Evolutionary conservation across 2,113 vertebrate genomes (phyloP).

Genomic region (Colaptes auratus): DNA sequence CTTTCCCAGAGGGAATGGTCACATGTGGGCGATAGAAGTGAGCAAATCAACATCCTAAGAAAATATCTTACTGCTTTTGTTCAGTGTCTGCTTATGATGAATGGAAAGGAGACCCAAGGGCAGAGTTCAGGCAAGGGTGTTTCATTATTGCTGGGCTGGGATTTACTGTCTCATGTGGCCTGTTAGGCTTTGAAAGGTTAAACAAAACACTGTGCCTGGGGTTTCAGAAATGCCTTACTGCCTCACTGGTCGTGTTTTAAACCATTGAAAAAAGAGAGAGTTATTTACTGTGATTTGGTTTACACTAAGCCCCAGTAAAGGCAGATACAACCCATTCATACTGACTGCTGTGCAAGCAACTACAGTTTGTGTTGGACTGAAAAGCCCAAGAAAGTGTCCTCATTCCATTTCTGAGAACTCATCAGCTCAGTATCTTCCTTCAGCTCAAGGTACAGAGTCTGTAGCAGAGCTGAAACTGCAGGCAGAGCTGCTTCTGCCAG

Average conservation of each 20-base stretch:
- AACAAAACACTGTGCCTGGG: not conserved
- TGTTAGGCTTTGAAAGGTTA: not conserved
- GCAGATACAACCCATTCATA: not conserved
- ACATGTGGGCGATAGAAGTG: not conserved
- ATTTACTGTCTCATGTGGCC: not conserved
- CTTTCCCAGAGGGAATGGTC: not conserved
- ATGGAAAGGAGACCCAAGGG: not conserved
- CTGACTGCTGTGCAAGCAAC: not conserved
- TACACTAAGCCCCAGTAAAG: not conserved
- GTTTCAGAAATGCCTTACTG: not conserved
- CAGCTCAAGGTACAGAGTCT: not conserved
- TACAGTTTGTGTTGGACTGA: not conserved
- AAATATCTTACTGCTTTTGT: not conserved
- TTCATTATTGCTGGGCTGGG: not conserved
- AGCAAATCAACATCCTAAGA: not conserved
- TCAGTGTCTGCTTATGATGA: not conserved
- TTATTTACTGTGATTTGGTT: not conserved
- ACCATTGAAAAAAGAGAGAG: not conserved
- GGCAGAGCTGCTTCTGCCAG: not conserved
- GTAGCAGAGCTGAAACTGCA: not conserved
- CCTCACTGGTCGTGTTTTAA: not conserved
- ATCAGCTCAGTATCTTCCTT: not conserved
- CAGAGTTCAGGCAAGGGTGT: not conserved
- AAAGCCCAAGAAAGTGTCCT: rapidly evolving
- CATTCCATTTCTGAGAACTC: not conserved